Evolutionary conservation across 2,113 vertebrate genomes (phyloP), one percentile per base, ranked within the genome.

Genomic region (Catharus minimus): DNA sequence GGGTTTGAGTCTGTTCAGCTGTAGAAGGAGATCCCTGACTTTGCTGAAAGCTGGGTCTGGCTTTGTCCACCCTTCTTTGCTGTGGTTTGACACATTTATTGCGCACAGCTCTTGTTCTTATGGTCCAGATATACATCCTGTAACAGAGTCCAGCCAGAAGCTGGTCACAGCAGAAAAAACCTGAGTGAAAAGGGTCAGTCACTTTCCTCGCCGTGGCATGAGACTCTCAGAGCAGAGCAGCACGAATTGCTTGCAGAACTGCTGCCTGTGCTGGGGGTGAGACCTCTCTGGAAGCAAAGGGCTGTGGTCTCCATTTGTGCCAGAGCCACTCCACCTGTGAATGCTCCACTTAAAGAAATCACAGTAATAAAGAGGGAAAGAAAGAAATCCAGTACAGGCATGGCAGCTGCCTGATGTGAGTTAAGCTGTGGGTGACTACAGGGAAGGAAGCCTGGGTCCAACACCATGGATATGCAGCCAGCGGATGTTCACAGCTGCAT

Each of bases 401-500:
- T 62, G 60, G 47, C 71, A 83, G 44, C 32, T 74, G 47, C 36
- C 33, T 33, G 36, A 20, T 0, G 0, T 38, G 64, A 39, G 39
- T 33, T 39, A 28, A 62, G 26, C 53, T 49, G 32, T 55, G 75
- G 33, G 32, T 82, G 43, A 89, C 38, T 55, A 30, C 47, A 38
- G 38, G 4, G 71, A 67, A 11, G 0, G 5, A 53, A 53, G 32
- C 15, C 50, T 27, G 28, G 18, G 23, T 38, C 46, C 60, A 39
- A 32, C 0, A 1, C 7, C 2, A 1, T 2, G 52, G 88, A 36
- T 8, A 8, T 33, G 28, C 57, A 43, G 5, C 3, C 61, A 22
- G 49, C 0, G 0, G 13, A 11, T 1, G 2, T 11, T 64, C 57
- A 39, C 50, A 72, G 50, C 21, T 41, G 19, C 15, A 4, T 32